Evolutionary conservation across 2,113 vertebrate species (phyloP).

Genomic region (Poecile atricapillus): DNA sequence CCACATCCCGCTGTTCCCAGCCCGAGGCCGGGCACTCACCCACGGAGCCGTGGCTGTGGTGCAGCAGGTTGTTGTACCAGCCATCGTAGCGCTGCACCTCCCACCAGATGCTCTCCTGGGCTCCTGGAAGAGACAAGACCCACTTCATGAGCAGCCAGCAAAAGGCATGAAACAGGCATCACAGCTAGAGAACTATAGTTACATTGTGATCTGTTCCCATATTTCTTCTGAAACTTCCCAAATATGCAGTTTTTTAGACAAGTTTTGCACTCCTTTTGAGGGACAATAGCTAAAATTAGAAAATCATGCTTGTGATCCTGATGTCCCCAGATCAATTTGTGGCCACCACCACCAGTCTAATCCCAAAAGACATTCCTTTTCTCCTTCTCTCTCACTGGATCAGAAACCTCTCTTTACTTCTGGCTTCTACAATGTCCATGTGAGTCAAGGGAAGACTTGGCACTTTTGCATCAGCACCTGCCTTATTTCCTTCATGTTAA

Average conservation of each 20-base stretch:
- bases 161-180: not conserved
- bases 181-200: not conserved
- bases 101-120: conserved; percentile 71
- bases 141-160: not conserved
- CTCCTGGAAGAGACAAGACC: conserved; percentile 62
- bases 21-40: conserved; percentile 69
- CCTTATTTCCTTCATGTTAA: not conserved
- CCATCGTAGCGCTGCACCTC: conserved; percentile 92
- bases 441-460: not conserved
- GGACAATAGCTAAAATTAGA: not conserved
- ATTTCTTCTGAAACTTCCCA: not conserved
- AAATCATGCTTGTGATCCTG: not conserved
- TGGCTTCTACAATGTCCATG: no score
- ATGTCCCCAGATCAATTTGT: not conserved
- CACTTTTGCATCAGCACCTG: accelerated
- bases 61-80: conserved; percentile 94
- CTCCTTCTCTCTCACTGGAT: not conserved
- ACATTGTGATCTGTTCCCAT: not conserved
- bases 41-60: conserved; percentile 76
- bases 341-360: not conserved
- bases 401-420: not conserved
- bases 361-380: not conserved
- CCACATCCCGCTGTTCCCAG: not conserved
- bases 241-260: not conserved
- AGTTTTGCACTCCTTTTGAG: not conserved